Base-by-base conservation (phyloP, 2,888 invertebrate species). In the Erynnis tages region DNA sequence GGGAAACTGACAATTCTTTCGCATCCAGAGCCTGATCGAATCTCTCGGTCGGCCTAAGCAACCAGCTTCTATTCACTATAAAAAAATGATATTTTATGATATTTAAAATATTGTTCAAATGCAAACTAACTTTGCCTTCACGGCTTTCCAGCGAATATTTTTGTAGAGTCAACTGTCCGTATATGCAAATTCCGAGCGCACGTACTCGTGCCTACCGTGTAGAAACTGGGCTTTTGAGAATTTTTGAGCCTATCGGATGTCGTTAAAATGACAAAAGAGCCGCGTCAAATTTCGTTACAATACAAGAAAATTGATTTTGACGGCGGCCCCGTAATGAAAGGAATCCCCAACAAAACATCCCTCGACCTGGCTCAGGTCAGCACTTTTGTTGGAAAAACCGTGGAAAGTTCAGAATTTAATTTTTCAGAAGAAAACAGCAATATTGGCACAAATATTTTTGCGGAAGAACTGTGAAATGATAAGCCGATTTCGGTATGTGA, bases 401-500 rank as follows among this genome's bases (percentile, higher is more conserved):
- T 10, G 13, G n/a, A 4, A 6, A 17, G n/a, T 17, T 13, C n/a
- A 4, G 47, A 21, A 48, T 29, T 13, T 35, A 50, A 43, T 34
- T 34, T 38, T 11, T 34, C 13, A 43, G 29, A 16, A 43, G 27
- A 50, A 43, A 50, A 17, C 40, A 41, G 49, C 5, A 34, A 41
- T 27, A 41, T 49, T 41, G 49, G 49, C 49, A 41, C 34, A 41
- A 49, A 41, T 49, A 49, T 49, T 49, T 49, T 41, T 34, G 41
- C 34, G 34, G 49, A 41, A 27, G 27, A 27, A 49, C 41, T 14
- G 49, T 49, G 34, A 49, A 41, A 49, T 49, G 49, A 49, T 49
- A 49, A 49, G 49, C 49, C 49, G 49, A 41, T 49, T 49, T 49
- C 41, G 32, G 49, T 41, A 48, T 48, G 49, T 41, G 41, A 27